Percentiles rank a stretch among this genome's conserved stretches.
These are phyloP conservation scores for Butorides virescens DNA, from an alignment of 2,113 vertebrate genomes.

Conservation along the genomic window DNA sequence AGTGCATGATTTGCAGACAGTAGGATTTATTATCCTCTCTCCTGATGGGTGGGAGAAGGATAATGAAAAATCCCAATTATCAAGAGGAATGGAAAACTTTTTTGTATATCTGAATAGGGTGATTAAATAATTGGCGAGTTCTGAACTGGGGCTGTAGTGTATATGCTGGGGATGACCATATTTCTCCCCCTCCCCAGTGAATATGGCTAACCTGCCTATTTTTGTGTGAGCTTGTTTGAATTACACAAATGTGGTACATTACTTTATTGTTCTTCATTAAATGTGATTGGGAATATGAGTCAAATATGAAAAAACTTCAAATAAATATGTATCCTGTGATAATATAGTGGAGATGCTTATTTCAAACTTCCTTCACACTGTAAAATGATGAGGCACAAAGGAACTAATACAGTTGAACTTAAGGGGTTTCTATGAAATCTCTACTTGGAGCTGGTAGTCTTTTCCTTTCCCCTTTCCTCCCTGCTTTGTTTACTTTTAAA, in stretches of 20 bases:
- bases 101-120: not conserved
- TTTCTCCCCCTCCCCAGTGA: not conserved
- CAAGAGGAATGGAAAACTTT: slow-evolving; percentile 14
- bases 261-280: slow-evolving; percentile 56
- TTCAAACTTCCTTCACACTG: slow-evolving; percentile 55
- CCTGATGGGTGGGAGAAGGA: slow-evolving; percentile 16
- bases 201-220: slow-evolving; percentile 24
- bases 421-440: slow-evolving; percentile 20
- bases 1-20: slow-evolving; percentile 10
- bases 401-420: slow-evolving; percentile 39
- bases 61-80: slow-evolving; percentile 48
- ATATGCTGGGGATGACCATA: not conserved
- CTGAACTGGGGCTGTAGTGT: not conserved
- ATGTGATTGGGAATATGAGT: slow-evolving; percentile 36
- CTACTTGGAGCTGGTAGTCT: not conserved
- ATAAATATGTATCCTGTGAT: slow-evolving; percentile 61
- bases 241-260: slow-evolving; percentile 51
- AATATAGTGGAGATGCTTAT: slow-evolving; percentile 60
- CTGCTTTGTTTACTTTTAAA: slow-evolving; percentile 65
- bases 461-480: slow-evolving; percentile 16
- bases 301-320: slow-evolving; percentile 61
- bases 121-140: slow-evolving; percentile 34
- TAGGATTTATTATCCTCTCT: slow-evolving; percentile 50
- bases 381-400: slow-evolving; percentile 41
- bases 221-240: slow-evolving; percentile 57